phyloP scores from a whole-genome alignment of 2,797 vertebrate genomes.

The Luscinia megarhynchos region DNA sequence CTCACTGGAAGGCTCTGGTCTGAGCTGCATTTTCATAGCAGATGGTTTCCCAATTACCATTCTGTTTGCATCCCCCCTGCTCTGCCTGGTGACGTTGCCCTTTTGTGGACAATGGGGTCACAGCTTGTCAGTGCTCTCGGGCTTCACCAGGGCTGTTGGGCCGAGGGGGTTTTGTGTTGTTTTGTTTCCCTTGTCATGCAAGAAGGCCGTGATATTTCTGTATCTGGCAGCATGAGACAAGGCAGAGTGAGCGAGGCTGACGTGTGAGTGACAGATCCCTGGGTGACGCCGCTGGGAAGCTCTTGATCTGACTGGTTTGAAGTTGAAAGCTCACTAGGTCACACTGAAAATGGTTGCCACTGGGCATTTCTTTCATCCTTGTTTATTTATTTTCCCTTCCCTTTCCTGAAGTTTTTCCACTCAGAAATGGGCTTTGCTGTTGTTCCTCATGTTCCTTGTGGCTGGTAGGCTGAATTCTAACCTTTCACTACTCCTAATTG shows the following conservation, averaged over 20 bases:
- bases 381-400: slow-evolving; percentile 69
- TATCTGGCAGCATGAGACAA: slow-evolving; percentile 40
- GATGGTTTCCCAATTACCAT: slow-evolving; percentile 21
- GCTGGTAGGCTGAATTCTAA: slow-evolving; percentile 7
- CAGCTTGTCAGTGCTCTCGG: neutral
- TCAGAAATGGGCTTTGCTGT: neutral
- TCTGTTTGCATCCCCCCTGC: neutral
- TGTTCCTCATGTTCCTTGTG: neutral
- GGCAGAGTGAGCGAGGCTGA: slow-evolving; percentile 46
- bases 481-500: neutral
- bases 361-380: slow-evolving; percentile 84
- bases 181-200: neutral
- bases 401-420: slow-evolving; percentile 49
- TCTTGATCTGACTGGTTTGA: slow-evolving; percentile 82
- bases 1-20: neutral
- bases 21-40: neutral
- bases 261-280: slow-evolving; percentile 75
- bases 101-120: slow-evolving; percentile 53
- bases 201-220: slow-evolving; percentile 26
- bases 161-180: neutral
- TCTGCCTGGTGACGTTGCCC: neutral
- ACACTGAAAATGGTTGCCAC: slow-evolving; percentile 79
- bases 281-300: slow-evolving; percentile 75
- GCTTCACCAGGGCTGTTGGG: neutral
- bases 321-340: slow-evolving; percentile 81